Conservation (phyloP, 2,888 invertebrate genomes). For the Brachypalpus laphriformis region DNA sequence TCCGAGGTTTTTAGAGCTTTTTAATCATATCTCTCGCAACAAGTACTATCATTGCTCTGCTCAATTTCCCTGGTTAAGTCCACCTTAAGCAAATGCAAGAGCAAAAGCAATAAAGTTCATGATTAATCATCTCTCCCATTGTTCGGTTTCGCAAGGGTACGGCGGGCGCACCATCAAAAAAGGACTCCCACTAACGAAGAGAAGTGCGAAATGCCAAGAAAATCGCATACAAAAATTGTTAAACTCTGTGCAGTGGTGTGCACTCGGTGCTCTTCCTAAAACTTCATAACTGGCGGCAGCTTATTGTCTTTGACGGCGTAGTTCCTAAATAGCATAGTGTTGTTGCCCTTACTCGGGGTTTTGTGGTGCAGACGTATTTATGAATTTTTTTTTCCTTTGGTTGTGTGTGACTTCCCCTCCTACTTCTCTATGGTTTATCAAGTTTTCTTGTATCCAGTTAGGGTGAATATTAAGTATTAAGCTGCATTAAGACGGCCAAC, state of each 20-base stretch:
- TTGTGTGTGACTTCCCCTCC: not conserved
- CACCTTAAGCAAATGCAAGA: constrained; percentile 21
- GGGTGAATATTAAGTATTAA: constrained; percentile 69
- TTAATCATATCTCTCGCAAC: constrained; percentile 21
- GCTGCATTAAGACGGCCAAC: constrained; percentile 69
- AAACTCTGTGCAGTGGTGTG: constrained; percentile 47
- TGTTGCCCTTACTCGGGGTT: constrained; percentile 45
- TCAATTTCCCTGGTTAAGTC: constrained; percentile 42
- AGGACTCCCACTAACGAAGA: constrained; percentile 20
- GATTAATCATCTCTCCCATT: constrained; percentile 67
- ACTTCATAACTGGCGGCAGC: constrained; percentile 69
- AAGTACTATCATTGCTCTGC: constrained; percentile 47
- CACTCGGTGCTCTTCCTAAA: constrained; percentile 22
- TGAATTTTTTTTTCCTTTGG: not conserved
- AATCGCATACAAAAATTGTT: constrained; percentile 23
- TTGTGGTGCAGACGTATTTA: constrained; percentile 25
- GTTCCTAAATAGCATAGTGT: constrained; percentile 59
- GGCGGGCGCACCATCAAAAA: constrained; percentile 6
- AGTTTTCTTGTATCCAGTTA: constrained; percentile 48
- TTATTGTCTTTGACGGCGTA: constrained; percentile 68
- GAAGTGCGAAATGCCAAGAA: constrained; percentile 52
- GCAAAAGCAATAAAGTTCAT: constrained; percentile 70
- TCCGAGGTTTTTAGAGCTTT: not conserved
- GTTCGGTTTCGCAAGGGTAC: constrained; percentile 9
- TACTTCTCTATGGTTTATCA: constrained; percentile 45